Evolutionary conservation across 92 coral and sea anemone species (phyloP).

Genomic region (Actinostola sp.): DNA sequence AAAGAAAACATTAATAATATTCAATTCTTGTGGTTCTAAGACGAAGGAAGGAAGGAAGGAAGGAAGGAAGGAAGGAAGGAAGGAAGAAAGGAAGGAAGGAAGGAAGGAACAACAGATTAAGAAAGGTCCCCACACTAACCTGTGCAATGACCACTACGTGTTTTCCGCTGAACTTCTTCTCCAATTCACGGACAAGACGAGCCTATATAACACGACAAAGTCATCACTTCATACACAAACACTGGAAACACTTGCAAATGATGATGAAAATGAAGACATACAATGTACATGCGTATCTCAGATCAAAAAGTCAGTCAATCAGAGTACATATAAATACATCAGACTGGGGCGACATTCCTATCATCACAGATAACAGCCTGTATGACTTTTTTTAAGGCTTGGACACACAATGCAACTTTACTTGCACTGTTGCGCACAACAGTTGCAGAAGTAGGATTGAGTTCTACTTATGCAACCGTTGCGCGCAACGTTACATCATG

Average conservation of each 20-base stretch:
- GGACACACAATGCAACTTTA: neutral
- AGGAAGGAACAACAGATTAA: too few species aligned
- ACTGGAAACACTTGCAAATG: too few species aligned
- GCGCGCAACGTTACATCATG: too few species aligned
- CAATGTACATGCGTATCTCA: constrained; percentile 14
- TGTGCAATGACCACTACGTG: constrained; percentile 96
- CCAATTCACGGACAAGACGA: constrained; percentile 96
- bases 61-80: too few species aligned
- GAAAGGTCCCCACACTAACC: constrained; percentile 48
- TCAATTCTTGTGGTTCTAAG: too few species aligned
- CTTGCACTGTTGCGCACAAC: neutral
- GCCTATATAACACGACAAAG: constrained; percentile 43
- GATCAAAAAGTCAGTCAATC: constrained; percentile 54
- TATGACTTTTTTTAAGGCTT: neutral
- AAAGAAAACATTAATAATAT: too few species aligned
- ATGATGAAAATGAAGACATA: too few species aligned
- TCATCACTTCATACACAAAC: neutral
- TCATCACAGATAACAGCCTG: constrained; percentile 65
- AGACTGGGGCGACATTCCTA: constrained; percentile 93
- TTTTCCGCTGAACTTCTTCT: constrained; percentile 98
- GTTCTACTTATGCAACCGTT: too few species aligned
- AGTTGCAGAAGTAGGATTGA: too few species aligned
- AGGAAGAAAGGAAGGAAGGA: too few species aligned
- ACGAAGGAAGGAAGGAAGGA: too few species aligned
- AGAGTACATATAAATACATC: constrained; percentile 56